These are phyloP conservation scores for Spinibarbus caldwelli DNA, from an alignment of 2,797 vertebrate species.

Conservation along the genomic window DNA sequence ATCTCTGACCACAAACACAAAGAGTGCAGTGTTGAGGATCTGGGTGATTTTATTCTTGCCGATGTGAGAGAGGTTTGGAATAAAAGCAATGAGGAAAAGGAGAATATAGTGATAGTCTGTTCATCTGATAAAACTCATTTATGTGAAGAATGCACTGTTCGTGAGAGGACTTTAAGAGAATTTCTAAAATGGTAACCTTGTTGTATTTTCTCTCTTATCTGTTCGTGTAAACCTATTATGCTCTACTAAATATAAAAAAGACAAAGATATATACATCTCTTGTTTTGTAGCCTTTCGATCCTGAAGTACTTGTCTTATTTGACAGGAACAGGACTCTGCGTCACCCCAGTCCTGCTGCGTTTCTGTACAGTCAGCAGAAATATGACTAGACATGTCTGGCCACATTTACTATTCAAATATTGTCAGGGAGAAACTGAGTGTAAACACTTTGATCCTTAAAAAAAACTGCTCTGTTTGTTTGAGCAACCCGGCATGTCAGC, in stretches of 20 bases:
- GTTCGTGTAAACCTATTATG: neutral
- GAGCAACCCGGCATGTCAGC: neutral
- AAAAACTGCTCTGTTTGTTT: neutral
- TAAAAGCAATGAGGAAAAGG: slow-evolving; percentile 24
- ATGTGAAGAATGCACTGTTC: neutral
- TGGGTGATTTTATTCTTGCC: slow-evolving; percentile 24
- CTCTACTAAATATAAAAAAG: neutral
- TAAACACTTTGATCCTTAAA: neutral
- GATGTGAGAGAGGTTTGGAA: neutral
- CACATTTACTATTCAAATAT: slow-evolving; percentile 12
- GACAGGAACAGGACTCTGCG: neutral
- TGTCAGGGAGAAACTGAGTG: neutral
- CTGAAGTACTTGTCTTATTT: neutral
- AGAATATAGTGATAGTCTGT: neutral
- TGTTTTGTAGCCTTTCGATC: neutral
- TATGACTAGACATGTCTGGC: neutral
- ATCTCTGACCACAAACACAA: slow-evolving; percentile 52
- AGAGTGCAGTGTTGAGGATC: slow-evolving; percentile 28
- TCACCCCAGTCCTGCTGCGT: neutral
- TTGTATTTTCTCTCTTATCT: neutral
- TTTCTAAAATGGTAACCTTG: neutral
- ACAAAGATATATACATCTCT: neutral
- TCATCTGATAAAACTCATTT: slow-evolving; percentile 16
- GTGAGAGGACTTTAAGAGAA: neutral
- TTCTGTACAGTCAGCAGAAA: slow-evolving; percentile 1